phyloP scores from a whole-genome alignment of 1,140 invertebrate genomes.

The Steinernema feltiae region DNA sequence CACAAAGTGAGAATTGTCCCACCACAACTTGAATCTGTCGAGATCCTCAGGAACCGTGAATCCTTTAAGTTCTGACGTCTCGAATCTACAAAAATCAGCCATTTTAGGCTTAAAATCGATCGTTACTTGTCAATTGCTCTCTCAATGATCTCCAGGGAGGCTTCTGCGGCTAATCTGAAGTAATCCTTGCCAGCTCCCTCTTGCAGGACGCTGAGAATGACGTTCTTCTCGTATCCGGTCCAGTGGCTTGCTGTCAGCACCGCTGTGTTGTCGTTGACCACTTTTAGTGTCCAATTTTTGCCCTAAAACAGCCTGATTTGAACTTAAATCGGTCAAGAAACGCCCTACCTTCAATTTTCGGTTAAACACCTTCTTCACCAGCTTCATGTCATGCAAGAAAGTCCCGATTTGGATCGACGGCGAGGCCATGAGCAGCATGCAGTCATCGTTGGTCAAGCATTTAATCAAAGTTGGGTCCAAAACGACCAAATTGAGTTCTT shows the following conservation, averaged over 20 bases:
- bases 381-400: not conserved
- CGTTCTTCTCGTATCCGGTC: not conserved
- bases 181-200: not conserved
- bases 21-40: not conserved
- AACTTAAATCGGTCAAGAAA: not conserved
- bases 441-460: not conserved
- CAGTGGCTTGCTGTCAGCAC: not conserved
- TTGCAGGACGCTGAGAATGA: not conserved
- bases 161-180: not conserved
- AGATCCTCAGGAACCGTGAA: not conserved
- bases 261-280: not conserved
- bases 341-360: not conserved
- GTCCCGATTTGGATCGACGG: not conserved
- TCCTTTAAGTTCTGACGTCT: not conserved
- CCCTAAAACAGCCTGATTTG: not conserved
- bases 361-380: not conserved
- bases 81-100: not conserved
- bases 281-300: not conserved
- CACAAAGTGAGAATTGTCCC: not conserved
- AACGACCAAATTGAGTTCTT: not conserved
- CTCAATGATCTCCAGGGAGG: not conserved
- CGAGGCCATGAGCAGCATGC: not conserved
- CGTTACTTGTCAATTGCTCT: not conserved
- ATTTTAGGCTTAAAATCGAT: not conserved
- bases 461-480: not conserved